Base-by-base conservation (phyloP, 1,140 invertebrate species). In the Drosophila biarmipes region DNA sequence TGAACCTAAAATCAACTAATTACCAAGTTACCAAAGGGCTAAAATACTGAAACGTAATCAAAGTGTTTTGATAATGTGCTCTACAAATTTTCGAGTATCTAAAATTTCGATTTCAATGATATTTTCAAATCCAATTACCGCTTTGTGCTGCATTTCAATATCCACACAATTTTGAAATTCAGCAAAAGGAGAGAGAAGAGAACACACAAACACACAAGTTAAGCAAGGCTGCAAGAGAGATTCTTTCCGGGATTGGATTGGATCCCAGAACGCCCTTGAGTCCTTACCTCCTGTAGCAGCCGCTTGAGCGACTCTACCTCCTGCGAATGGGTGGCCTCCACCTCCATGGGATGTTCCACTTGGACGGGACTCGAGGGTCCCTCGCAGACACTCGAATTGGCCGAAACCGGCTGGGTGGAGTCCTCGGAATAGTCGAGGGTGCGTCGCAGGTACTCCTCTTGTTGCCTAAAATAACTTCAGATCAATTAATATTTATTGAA, bases 261-360 rank as follows among this genome's bases (percentile, higher is more conserved):
- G 0, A 12, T 34, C 48, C 27, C 11, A 11, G 27, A 8, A 29
- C 15, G n/a, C 27, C 15, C 15, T 19, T 14, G 12, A 56, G 35
- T 69, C 35, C 75, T 73, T 93, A 97, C 96, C 95, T 97, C 95
- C 92, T 95, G 96, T 74, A 96, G 92, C 69, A 95, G 94, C 81
- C 94, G 92, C 76, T 93, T 94, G 42, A 96, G 91, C 55, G 95
- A 94, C 87, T 95, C 94, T 31, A 95, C 94, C 64, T 95, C 94
- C 37, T 94, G 90, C 21, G 91, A 92, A 37, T 92, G 91, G 0
- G 84, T 92, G 35, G 90, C 82, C 77, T 94, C 93, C 48, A 92
- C 91, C 61, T 93, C 93, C 90, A 93, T 93, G 38, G 92, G 90
- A 76, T 92, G 92, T 56, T 93, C 93, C 27, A 92, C 92, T 57